A percentile compares a stretch with the other conserved stretches of the same genome.
These are phyloP conservation scores for Astyanax mexicanus DNA, from an alignment of 2,797 vertebrate genomes.

Conservation along the genomic window DNA sequence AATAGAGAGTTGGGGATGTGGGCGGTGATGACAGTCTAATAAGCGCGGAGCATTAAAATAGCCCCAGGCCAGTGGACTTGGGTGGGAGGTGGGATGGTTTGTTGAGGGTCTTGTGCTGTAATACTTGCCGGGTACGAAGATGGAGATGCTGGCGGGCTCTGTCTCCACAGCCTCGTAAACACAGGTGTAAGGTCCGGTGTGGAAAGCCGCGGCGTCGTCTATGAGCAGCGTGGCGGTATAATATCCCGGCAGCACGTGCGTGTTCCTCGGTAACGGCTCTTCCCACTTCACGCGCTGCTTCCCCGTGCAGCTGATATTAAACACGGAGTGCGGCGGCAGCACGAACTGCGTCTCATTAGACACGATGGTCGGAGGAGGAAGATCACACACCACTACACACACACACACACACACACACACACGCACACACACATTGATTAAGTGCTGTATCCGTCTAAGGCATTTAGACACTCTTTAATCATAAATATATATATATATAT, in stretches of 20 bases:
- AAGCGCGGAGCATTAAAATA: not conserved
- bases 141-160: constrained; percentile 81
- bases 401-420: constrained; percentile 31
- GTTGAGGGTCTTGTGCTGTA: not conserved
- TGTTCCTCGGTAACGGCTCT: constrained; percentile 78
- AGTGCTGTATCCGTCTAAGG: no score
- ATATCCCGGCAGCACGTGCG: constrained; percentile 78
- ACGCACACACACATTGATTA: not conserved
- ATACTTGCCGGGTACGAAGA: constrained; percentile 89
- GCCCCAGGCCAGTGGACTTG: not conserved
- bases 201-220: constrained; percentile 76
- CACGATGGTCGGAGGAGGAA: constrained; percentile 81
- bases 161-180: constrained; percentile 73
- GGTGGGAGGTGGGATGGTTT: no score
- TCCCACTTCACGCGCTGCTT: constrained; percentile 85
- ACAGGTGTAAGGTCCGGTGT: constrained; percentile 87
- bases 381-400: constrained; percentile 67
- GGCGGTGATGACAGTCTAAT: not conserved
- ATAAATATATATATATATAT: no score
- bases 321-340: constrained; percentile 80
- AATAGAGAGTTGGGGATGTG: not conserved
- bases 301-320: constrained; percentile 88
- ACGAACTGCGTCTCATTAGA: constrained; percentile 80
- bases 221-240: constrained; percentile 86
- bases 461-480: no score